These are phyloP conservation scores for Macrosiphum euphorbiae DNA, from an alignment of 2,888 invertebrate genomes.

Conservation along the genomic window DNA sequence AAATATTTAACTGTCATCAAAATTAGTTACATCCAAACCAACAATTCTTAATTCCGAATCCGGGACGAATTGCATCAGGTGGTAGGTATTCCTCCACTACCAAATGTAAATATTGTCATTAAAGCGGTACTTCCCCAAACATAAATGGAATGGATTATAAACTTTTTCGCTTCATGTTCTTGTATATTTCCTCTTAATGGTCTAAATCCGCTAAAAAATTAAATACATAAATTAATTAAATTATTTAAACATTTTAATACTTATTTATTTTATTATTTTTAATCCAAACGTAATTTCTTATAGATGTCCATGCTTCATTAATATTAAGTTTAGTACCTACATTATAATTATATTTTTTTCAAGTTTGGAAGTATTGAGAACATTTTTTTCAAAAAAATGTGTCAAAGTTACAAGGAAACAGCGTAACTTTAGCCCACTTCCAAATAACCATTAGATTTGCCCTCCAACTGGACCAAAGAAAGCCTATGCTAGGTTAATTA, in stretches of 20 bases:
- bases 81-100: conserved; percentile 74
- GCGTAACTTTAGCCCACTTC: too few relatives aligned
- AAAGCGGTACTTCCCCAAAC: conserved; percentile 78
- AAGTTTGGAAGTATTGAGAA: background rate
- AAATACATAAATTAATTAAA: background rate
- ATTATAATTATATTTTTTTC: background rate
- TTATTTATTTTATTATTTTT: background rate
- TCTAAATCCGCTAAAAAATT: conserved; percentile 58
- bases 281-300: background rate
- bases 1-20: background rate
- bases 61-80: conserved; percentile 73
- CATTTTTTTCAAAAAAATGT: background rate
- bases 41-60: conserved; percentile 74
- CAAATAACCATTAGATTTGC: too few relatives aligned
- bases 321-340: background rate
- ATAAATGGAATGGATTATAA: conserved; percentile 77
- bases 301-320: background rate
- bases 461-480: too few relatives aligned
- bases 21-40: conserved; percentile 75
- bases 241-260: conserved; percentile 28
- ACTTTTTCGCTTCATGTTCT: conserved; percentile 73
- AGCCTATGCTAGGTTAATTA: too few relatives aligned
- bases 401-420: too few relatives aligned
- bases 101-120: conserved; percentile 72
- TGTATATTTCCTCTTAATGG: conserved; percentile 54